These are phyloP conservation scores for Globia sparganii DNA, from an alignment of 2,888 invertebrate species.

Conservation along the genomic window DNA sequence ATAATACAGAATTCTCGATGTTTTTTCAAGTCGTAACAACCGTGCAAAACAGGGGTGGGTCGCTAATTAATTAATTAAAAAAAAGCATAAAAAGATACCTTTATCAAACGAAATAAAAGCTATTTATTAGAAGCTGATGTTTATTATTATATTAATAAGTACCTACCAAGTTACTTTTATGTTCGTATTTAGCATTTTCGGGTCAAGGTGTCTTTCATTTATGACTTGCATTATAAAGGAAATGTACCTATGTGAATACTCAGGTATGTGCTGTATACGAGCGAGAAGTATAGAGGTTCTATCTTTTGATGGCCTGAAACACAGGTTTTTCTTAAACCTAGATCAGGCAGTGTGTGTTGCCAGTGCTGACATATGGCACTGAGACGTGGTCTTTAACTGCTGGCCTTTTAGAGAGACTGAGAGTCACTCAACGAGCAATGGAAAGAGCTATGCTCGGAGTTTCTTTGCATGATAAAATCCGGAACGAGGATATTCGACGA, in stretches of 20 bases:
- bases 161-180: background rate
- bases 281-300: background rate
- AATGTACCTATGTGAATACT: background rate
- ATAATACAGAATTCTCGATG: background rate
- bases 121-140: background rate
- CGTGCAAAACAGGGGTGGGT: background rate
- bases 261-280: background rate
- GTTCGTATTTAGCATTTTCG: background rate
- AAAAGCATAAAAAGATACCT: background rate
- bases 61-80: slow-evolving; percentile 2
- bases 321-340: too few species aligned
- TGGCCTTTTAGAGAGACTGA: too few species aligned
- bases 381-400: too few species aligned
- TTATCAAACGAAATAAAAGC: background rate
- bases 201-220: slow-evolving; percentile 5
- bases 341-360: too few species aligned
- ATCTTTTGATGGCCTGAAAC: too few species aligned
- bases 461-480: too few species aligned
- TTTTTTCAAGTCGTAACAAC: background rate
- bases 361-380: too few species aligned
- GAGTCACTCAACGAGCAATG: too few species aligned
- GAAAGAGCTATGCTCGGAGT: too few species aligned
- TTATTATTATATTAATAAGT: background rate
- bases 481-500: too few species aligned
- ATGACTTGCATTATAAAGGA: slow-evolving; percentile 2